phyloP scores from a whole-genome alignment of 92 coral and sea anemone genomes.

The Zoanthus sansibaricus region DNA sequence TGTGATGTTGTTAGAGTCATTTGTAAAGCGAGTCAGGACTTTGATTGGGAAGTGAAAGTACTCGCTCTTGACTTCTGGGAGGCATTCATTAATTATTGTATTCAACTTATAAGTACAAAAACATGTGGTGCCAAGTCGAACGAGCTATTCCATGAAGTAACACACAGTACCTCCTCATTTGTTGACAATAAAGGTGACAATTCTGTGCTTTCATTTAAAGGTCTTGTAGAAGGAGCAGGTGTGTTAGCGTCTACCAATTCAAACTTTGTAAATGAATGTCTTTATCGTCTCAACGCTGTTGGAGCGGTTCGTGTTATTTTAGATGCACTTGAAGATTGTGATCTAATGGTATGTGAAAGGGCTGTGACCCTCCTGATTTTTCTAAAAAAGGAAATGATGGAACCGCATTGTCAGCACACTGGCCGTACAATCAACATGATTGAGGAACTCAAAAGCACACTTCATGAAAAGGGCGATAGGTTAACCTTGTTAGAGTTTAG shows the following conservation, averaged over 20 bases:
- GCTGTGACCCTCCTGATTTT: slow-evolving; percentile 62
- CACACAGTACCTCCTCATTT: background rate
- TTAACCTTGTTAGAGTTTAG: slow-evolving; percentile 40
- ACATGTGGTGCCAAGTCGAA: background rate
- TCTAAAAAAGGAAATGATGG: slow-evolving; percentile 32
- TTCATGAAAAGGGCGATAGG: background rate
- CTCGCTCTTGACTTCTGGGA: slow-evolving; percentile 81
- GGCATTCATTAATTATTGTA: slow-evolving; percentile 52
- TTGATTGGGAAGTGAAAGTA: slow-evolving; percentile 98
- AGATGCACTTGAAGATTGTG: slow-evolving; percentile 84
- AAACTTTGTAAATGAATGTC: background rate
- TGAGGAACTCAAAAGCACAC: slow-evolving; percentile 2
- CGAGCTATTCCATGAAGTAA: background rate
- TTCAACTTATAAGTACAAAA: background rate
- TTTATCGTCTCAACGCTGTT: slow-evolving; percentile 37
- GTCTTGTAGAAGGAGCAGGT: background rate
- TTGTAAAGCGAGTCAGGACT: slow-evolving; percentile 77
- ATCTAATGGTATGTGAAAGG: slow-evolving; percentile 82
- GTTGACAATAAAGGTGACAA: background rate
- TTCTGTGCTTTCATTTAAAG: background rate
- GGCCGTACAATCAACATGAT: slow-evolving; percentile 16
- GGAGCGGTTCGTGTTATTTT: slow-evolving; percentile 67
- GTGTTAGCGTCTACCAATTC: background rate
- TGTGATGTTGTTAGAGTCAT: slow-evolving; percentile 1
- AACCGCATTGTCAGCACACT: background rate